These are phyloP conservation scores for Acromyrmex heyeri DNA, from an alignment of 1,140 invertebrate genomes.

Conservation along the genomic window DNA sequence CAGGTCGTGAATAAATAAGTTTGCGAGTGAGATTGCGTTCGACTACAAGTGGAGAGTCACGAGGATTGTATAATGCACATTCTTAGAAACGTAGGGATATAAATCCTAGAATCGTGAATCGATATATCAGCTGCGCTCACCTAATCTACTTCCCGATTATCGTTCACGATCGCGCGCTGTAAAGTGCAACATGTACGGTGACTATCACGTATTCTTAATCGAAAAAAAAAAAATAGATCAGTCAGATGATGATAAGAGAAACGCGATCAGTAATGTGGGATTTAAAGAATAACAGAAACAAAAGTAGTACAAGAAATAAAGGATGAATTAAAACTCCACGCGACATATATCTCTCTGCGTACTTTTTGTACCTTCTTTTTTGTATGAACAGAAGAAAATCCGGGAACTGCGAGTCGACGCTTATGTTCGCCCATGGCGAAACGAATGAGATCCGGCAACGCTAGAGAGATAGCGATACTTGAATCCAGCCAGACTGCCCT, in stretches of 20 bases:
- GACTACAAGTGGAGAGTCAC: not conserved
- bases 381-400: not conserved
- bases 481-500: conserved; percentile 57
- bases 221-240: not conserved
- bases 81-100: not conserved
- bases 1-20: conserved; percentile 5
- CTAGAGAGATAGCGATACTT: conserved; percentile 52
- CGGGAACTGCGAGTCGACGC: not conserved
- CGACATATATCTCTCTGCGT: not conserved
- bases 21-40: not conserved
- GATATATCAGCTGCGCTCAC: not conserved
- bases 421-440: not conserved
- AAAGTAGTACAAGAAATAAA: not conserved
- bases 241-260: not conserved
- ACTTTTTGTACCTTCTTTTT: not conserved
- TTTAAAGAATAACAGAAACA: not conserved
- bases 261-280: not conserved
- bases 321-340: not conserved
- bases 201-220: not conserved
- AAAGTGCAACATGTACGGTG: not conserved
- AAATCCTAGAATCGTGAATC: not conserved
- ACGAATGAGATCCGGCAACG: conserved; percentile 55
- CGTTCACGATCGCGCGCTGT: not conserved
- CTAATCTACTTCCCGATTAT: not conserved
- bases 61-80: not conserved